Percentiles rank a stretch among this genome's conserved stretches.
These are phyloP conservation scores for Ochropleura leucogaster DNA, from an alignment of 2,888 invertebrate species.

Conservation along the genomic window DNA sequence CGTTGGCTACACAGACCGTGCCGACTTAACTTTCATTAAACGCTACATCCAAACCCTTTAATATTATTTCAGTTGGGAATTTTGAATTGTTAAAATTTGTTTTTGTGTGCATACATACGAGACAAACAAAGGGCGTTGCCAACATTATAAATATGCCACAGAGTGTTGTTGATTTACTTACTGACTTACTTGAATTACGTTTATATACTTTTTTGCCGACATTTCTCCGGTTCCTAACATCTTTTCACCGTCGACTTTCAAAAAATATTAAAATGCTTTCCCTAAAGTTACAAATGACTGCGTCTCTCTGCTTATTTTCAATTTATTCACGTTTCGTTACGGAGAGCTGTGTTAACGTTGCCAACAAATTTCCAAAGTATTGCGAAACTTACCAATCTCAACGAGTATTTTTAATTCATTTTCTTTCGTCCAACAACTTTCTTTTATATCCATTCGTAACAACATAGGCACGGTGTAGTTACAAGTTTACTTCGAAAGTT, in stretches of 20 bases:
- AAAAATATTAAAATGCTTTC: conserved; percentile 69
- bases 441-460: conserved; percentile 62
- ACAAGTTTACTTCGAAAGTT: conserved; percentile 55
- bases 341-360: conserved; percentile 74
- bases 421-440: conserved; percentile 67
- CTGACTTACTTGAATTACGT: conserved; percentile 43
- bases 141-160: conserved; percentile 35
- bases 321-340: conserved; percentile 78
- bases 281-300: conserved; percentile 70
- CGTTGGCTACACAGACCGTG: conserved; percentile 74
- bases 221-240: conserved; percentile 51
- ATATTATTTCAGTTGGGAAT: conserved; percentile 68
- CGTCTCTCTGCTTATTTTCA: conserved; percentile 73
- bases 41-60: conserved; percentile 75
- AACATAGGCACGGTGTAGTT: conserved; percentile 57
- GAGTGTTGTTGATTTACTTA: conserved; percentile 52
- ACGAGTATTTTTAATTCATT: conserved; percentile 74
- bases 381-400: conserved; percentile 76
- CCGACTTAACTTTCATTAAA: conserved; percentile 76
- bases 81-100: conserved; percentile 62
- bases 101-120: conserved; percentile 45
- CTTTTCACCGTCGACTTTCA: conserved; percentile 60
- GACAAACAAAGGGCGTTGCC: conserved; percentile 39
- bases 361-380: conserved; percentile 76
- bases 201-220: conserved; percentile 44